Base-by-base conservation (phyloP, 2,888 invertebrate genomes). In the Rotaria magnacalcarata region DNA sequence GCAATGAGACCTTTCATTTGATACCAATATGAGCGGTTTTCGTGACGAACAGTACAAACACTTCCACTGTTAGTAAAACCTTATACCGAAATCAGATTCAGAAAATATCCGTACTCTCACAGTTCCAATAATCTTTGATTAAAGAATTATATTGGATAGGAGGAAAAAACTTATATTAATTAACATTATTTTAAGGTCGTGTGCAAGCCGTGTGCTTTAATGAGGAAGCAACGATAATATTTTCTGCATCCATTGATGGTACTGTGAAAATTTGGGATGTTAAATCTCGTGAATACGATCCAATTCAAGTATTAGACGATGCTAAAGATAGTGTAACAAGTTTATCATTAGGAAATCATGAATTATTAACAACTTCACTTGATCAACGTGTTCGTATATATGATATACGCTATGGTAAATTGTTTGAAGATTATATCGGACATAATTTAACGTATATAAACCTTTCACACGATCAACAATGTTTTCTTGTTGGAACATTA, bases 231-330 rank as follows among this genome's bases (percentile, higher is more conserved):
- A 94, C 95, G 1, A 93, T 97, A 90, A 94, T 95, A 0, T 92
- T 98, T 52, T 97, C 98, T 4, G 98, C 97, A 0, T 95, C 96
- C 21, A 93, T 95, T 85, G 99, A 99, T 91, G 96, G 97, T 89
- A 94, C 95, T 0, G 94, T 97, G 0, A 94, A 95, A 92, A 94
- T 95, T 88, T 99, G 97, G 96, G 98, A 99, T 90, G 92, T 94
- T 54, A 93, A 94, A 88, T 91, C 92, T 87, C 89, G 91, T 87
- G 93, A 93, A 85, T 92, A 93, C 85, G 94, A 94, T 87, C 94
- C 96, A 0, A 93, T 95, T 52, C 96, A 96, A 92, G 93, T 93
- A 88, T 92, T 99, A 90, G 94, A 94, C 90, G 97, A 99, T 88
- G 96, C 97, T 0, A 96, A 95, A 91, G 99, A 99, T 91, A 94